Evolutionary conservation across 2,888 invertebrate genomes (phyloP).

Genomic region (Hydraecia micacea): DNA sequence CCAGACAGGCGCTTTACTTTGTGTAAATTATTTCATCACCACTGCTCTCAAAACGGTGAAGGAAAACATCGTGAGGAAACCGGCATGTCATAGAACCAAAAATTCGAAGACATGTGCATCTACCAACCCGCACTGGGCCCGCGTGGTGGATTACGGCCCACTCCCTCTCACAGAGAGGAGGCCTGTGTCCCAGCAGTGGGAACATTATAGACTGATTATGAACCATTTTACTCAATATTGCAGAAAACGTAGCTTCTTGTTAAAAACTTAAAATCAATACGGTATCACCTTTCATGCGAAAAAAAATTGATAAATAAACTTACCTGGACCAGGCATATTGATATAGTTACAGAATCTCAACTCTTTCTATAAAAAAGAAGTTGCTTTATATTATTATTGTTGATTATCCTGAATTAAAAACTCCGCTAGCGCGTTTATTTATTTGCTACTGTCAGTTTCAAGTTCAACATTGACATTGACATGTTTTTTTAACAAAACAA

Average conservation of each 20-base stretch:
- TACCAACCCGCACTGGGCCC: no score
- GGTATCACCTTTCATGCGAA: neutral
- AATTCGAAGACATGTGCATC: no score
- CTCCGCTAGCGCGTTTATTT: slow-evolving; percentile 26
- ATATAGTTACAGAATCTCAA: neutral
- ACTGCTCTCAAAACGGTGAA: no score
- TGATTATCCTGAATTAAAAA: slow-evolving; percentile 6
- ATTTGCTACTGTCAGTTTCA: slow-evolving; percentile 24
- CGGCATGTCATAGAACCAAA: no score
- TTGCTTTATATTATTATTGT: neutral
- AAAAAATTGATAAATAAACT: neutral
- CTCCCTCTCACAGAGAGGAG: no score
- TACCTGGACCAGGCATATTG: slow-evolving; percentile 78
- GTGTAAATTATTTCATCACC: no score
- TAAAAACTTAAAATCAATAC: slow-evolving; percentile 1
- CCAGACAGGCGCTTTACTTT: no score
- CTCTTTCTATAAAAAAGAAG: neutral
- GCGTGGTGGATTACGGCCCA: no score
- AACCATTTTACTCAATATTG: neutral
- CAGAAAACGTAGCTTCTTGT: neutral
- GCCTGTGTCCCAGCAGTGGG: no score
- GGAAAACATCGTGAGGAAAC: no score
- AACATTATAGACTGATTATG: no score
- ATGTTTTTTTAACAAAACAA: no score
- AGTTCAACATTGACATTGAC: neutral